A percentile compares a stretch with the other conserved stretches of the same genome.
Evolutionary conservation across 1,140 invertebrate species (phyloP).

Genomic region (Pseudomyrmex gracilis): DNA sequence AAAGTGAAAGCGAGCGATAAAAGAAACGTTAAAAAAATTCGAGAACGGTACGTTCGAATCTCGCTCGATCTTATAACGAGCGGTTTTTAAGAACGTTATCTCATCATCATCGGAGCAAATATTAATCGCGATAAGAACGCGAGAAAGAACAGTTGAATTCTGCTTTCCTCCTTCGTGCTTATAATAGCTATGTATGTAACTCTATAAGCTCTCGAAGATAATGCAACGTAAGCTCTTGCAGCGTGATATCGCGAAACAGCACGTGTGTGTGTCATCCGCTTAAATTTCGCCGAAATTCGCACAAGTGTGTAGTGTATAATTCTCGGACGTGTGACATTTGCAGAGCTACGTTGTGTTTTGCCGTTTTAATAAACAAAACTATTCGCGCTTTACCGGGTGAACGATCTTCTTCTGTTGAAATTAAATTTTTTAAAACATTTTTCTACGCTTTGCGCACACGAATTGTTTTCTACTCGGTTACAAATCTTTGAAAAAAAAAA

Average conservation of each 20-base stretch:
- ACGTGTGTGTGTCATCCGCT: neutral
- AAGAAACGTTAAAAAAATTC: neutral
- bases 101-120: neutral
- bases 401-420: too few relatives aligned
- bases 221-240: neutral
- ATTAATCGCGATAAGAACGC: slow-evolving; percentile 14
- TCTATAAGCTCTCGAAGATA: slow-evolving; percentile 5
- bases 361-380: slow-evolving; percentile 5
- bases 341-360: neutral
- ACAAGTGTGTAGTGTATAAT: neutral
- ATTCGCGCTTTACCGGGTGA: neutral
- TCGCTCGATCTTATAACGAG: neutral
- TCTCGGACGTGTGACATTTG: slow-evolving; percentile 18
- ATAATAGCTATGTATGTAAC: slow-evolving; percentile 8
- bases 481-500: neutral
- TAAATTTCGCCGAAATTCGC: slow-evolving; percentile 18
- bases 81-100: neutral
- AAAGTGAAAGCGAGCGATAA: too few relatives aligned
- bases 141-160: slow-evolving; percentile 16
- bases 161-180: neutral
- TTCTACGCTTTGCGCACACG: neutral
- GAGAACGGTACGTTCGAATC: neutral
- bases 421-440: neutral
- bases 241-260: slow-evolving; percentile 19
- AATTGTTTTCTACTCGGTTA: neutral